Evolutionary conservation across 2,113 vertebrate species (phyloP).

Genomic region (Elaphurus davidianus): DNA sequence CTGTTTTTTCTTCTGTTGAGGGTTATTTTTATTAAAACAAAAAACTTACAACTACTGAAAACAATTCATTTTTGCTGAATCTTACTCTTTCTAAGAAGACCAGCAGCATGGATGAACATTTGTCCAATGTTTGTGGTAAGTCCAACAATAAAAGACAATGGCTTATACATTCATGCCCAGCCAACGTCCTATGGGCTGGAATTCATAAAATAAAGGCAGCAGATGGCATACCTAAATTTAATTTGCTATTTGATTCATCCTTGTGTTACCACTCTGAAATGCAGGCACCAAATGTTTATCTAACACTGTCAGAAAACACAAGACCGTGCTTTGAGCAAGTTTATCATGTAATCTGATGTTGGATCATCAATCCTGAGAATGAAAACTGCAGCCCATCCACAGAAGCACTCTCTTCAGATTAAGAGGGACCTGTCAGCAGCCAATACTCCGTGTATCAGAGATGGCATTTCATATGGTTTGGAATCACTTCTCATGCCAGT

Average conservation of each 20-base stretch:
- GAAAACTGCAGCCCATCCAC: conserved; percentile 35
- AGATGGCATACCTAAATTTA: conserved; percentile 79
- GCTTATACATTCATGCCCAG: conserved; percentile 53
- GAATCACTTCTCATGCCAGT: background rate
- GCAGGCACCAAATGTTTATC: conserved; percentile 54
- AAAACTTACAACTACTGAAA: conserved; percentile 19
- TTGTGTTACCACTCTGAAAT: conserved; percentile 62
- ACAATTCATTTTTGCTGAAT: conserved; percentile 45
- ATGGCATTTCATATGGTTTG: conserved; percentile 1
- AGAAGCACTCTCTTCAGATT: background rate
- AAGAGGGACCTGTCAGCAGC: conserved; percentile 36
- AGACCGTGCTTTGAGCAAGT: conserved; percentile 44
- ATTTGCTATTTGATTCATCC: conserved; percentile 78
- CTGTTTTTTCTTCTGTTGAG: conserved; percentile 56
- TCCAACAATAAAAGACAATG: conserved; percentile 46
- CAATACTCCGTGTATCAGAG: background rate
- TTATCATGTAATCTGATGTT: conserved; percentile 62
- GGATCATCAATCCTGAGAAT: conserved; percentile 43
- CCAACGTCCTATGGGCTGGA: conserved; percentile 63
- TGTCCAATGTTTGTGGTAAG: conserved; percentile 29
- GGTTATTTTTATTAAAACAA: conserved; percentile 67
- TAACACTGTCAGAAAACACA: conserved; percentile 49
- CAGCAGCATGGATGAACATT: conserved; percentile 25
- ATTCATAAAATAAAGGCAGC: conserved; percentile 72
- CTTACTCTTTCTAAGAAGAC: conserved; percentile 59